These are phyloP conservation scores for Ganaspis brasiliensis DNA, from an alignment of 2,888 invertebrate species.

Conservation along the genomic window DNA sequence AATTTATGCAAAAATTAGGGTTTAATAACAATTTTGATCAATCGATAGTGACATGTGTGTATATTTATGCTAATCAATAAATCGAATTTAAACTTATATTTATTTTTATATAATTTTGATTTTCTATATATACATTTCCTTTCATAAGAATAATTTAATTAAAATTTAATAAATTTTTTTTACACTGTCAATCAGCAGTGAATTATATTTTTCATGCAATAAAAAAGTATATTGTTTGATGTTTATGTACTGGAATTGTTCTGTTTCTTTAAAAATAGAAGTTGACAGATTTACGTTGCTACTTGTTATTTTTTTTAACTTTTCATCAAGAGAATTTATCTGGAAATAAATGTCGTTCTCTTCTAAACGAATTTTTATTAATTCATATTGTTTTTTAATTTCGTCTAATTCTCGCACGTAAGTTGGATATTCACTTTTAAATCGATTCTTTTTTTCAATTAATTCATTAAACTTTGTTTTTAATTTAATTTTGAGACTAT, in stretches of 20 bases:
- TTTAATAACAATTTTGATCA: no score
- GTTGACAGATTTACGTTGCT: constrained; percentile 86
- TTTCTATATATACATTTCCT: no score
- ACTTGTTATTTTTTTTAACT: constrained; percentile 86
- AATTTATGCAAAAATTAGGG: no score
- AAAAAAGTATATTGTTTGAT: not conserved
- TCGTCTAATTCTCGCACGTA: constrained; percentile 82
- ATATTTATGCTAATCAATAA: no score
- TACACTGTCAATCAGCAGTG: not conserved
- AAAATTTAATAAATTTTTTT: not conserved
- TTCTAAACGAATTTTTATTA: constrained; percentile 83
- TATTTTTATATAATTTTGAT: no score
- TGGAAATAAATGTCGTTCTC: constrained; percentile 88
- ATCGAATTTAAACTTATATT: no score
- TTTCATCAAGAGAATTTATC: constrained; percentile 86
- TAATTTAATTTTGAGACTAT: constrained; percentile 83
- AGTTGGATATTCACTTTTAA: constrained; percentile 81
- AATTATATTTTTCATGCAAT: constrained; percentile 14
- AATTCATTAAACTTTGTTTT: constrained; percentile 83
- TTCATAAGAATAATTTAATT: no score
- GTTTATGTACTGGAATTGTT: constrained; percentile 84
- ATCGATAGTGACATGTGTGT: no score
- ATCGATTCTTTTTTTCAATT: constrained; percentile 81
- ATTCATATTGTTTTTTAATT: constrained; percentile 82
- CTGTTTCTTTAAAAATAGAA: constrained; percentile 85